Percentiles rank a stretch among this genome's conserved stretches.
These are phyloP conservation scores for Muraenolepis orangiensis DNA, from an alignment of 2,797 vertebrate species.

Conservation along the genomic window DNA sequence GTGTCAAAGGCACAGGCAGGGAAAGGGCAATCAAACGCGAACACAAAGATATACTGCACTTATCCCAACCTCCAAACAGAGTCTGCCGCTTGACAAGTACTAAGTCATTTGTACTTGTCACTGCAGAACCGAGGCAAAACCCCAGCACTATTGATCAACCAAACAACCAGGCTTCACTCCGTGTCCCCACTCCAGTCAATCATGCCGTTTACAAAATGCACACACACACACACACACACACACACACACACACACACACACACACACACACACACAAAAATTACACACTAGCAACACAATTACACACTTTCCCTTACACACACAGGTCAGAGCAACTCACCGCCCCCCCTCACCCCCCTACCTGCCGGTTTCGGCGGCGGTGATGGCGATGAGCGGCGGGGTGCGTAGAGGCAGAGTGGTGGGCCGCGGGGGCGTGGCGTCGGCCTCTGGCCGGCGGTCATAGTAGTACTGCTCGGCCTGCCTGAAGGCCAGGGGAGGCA, in stretches of 20 bases:
- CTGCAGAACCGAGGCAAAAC: neutral
- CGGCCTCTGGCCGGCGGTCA: constrained; percentile 79
- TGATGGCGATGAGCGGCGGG: constrained; percentile 91
- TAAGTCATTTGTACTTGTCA: constrained; percentile 11
- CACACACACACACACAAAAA: neutral
- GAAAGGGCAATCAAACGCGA: neutral
- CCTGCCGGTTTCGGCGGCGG: constrained; percentile 87
- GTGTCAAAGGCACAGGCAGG: neutral
- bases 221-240: constrained; percentile 2
- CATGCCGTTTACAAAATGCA: constrained; percentile 5
- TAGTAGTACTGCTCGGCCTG: constrained; percentile 88
- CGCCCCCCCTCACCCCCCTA: constrained; percentile 55
- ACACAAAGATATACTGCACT: neutral
- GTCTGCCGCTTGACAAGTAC: neutral
- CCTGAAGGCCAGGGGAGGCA: constrained; percentile 90
- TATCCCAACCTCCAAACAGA: neutral
- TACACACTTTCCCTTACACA: neutral
- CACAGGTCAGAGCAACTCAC: neutral
- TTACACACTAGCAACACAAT: neutral
- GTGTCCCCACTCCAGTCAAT: neutral
- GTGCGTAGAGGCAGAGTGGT: constrained; percentile 85
- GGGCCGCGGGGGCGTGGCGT: constrained; percentile 78
- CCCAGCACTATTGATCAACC: constrained; percentile 15
- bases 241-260: neutral
- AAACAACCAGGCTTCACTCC: constrained; percentile 10